Evolutionary conservation across 2,113 vertebrate species (phyloP), one percentile per base, ranked within the genome.

Genomic region (Phalacrocorax brasilianus): DNA sequence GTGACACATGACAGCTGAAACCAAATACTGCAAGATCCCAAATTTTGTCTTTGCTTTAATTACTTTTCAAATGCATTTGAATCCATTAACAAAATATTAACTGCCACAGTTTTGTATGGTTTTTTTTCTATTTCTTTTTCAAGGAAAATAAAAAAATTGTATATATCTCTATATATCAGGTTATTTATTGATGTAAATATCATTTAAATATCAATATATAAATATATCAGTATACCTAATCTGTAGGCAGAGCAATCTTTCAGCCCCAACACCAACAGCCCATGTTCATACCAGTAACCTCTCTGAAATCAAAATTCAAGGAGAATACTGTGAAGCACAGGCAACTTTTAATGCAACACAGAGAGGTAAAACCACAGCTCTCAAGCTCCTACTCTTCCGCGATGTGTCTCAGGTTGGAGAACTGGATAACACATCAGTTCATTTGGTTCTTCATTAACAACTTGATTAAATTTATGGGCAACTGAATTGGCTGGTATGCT

Each of bases 61-160:
- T 73, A 47, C 44, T 44, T 44, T 16, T 44, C 24, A 12, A 38
- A 24, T 8, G n/a, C 11, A 23, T 44, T 49, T 28, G 30, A 53
- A 71, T 44, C 44, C 44, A 44, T n/a, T 65, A 38, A 47, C 5
- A 59, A 44, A 84, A 14, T 14, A 52, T 19, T 28, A 66, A 53
- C 11, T 81, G 47, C 18, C 14, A 35, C 0, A 5, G 2, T 5
- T 71, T 65, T 28, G 5, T 11, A 11, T 4, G 8, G 0, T 12
- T 70, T 74, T 44, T 44, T 23, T 35, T 17, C 23, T 23, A 74
- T 28, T 33, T 40, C 6, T 72, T 81, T 72, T 58, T 71, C 32
- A 89, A 78, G 86, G 14, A 65, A 78, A 89, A 32, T 6, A 24
- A 19, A 47, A 12, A 18, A 26, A 20, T 10, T 10, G 24, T 17